Base-by-base conservation (phyloP, 2,113 vertebrate species). In the Myanophis thanlyinensis region DNA sequence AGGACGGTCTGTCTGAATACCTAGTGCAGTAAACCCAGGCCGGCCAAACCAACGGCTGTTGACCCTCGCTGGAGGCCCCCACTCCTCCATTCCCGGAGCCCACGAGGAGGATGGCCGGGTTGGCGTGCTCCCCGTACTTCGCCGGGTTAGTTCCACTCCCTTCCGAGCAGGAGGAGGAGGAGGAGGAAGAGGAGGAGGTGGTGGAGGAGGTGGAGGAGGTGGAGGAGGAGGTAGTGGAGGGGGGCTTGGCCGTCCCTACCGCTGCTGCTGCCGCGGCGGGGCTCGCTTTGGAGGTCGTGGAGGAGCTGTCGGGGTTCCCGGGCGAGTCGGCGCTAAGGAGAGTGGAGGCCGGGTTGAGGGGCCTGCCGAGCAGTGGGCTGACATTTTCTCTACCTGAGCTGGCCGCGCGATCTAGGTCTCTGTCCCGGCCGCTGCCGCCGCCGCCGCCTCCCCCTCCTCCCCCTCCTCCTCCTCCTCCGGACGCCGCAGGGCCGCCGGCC, bases 11-110 rank as follows among this genome's bases (percentile, higher is more conserved):
- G 97, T 99, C 99, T 96, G 99, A 99, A 96, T 99, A 99, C 35
- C 99, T 98, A 23, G 99, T 99, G 96, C 99, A 99, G 98, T 99
- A 99, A 91, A 99, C 99, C 99, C 99, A 99, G 91, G 99, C 99
- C 95, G 99, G 99, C 99, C 99, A 99, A 67, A 99, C 97, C 92
- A 99, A 95, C 91, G 98, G 98, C 96, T 99, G 98, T 91, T 98
- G 97, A 67, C 96, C 97, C 89, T 99, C 98, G 93, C 98, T 97
- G 88, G 98, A 95, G 89, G 97, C 93, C 85, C 97, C 95, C 20
- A 98, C 97, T 92, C 97, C 97, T 90, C 97, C 98, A 96, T 98
- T 98, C 96, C 97, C 96, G 56, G 98, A 98, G 87, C 98, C 98
- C 98, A 98, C 97, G 88, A 98, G 98, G 95, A 98, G 95, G 90